Percentiles rank a stretch among this genome's conserved stretches.
Evolutionary conservation across 2,888 invertebrate species (phyloP).

Genomic region (Pemphredon lugubris): DNA sequence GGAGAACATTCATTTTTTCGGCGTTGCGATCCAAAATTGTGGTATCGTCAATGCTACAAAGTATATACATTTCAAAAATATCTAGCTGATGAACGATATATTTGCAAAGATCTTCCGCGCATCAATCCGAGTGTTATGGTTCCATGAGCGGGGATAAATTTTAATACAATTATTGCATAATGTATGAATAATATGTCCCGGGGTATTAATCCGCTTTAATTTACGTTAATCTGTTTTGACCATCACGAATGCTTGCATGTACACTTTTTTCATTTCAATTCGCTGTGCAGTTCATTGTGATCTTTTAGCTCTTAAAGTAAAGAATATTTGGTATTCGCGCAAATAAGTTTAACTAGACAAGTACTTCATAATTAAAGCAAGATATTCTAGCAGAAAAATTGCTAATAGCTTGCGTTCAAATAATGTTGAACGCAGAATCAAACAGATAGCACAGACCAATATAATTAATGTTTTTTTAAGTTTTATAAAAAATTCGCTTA

Average conservation of each 20-base stretch:
- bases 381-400: too few species aligned
- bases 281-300: neutral
- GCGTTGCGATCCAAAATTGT: too few species aligned
- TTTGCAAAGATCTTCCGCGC: neutral
- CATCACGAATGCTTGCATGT: neutral
- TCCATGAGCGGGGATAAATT: too few species aligned
- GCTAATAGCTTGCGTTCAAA: too few species aligned
- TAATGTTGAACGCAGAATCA: too few species aligned
- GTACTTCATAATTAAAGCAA: too few species aligned
- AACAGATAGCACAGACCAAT: too few species aligned
- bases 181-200: neutral
- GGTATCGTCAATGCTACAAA: too few species aligned
- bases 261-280: neutral
- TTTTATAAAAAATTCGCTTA: constrained; percentile 69
- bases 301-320: neutral
- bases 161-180: neutral
- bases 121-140: neutral
- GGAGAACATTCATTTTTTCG: neutral
- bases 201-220: neutral
- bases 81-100: neutral
- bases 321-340: too few species aligned
- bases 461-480: too few species aligned
- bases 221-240: neutral
- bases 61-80: too few species aligned
- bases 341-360: too few species aligned